Percentiles rank a stretch among this genome's conserved stretches.
Conservation (phyloP, 2,888 invertebrate species). For the Rotaria sp. region DNA sequence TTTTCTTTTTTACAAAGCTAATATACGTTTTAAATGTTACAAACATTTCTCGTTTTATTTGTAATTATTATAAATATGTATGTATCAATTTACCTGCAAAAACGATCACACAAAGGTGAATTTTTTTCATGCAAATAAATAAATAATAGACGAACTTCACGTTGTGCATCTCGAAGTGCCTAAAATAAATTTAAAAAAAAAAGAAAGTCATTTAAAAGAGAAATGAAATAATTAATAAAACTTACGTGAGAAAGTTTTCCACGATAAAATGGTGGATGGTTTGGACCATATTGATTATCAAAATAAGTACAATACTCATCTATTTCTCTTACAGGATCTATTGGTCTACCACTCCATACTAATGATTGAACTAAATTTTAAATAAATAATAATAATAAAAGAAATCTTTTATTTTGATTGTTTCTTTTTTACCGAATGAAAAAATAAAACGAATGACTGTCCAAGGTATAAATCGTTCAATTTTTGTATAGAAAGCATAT, state of each 20-base stretch:
- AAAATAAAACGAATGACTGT: background rate
- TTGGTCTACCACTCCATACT: background rate
- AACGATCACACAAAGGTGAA: constrained; percentile 4
- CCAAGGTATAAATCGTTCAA: constrained; percentile 3
- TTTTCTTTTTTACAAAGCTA: too few species aligned
- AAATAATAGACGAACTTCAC: constrained; percentile 21
- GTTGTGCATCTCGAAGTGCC: constrained; percentile 11
- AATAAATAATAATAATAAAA: background rate
- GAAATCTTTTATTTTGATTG: too few species aligned
- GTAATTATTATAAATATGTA: too few species aligned
- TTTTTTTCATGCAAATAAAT: constrained; percentile 14
- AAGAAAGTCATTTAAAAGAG: background rate
- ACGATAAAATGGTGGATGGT: constrained; percentile 85
- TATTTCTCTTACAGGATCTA: constrained; percentile 84
- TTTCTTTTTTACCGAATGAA: background rate
- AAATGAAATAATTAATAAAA: background rate
- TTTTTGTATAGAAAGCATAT: background rate
- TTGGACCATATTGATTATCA: constrained; percentile 69
- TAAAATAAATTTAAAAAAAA: background rate
- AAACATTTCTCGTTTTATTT: too few species aligned
- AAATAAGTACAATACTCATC: constrained; percentile 74
- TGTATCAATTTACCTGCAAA: background rate
- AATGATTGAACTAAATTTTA: constrained; percentile 16
- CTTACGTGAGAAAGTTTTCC: constrained; percentile 76
- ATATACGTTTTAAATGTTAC: too few species aligned